Conservation (phyloP, 2,888 invertebrate genomes). For the Nephrocerus scutellatus region DNA sequence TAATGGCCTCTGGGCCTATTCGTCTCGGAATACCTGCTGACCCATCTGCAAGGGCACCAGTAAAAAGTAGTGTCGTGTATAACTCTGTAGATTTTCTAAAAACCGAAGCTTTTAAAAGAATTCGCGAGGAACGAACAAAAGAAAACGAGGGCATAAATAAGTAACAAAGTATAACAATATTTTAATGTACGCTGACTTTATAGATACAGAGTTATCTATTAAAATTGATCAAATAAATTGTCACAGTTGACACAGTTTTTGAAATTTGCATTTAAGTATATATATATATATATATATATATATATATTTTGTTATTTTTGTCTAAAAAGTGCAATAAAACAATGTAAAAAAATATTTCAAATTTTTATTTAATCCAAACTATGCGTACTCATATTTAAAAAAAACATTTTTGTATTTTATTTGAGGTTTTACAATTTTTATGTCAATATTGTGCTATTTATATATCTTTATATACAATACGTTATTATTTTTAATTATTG, state of each 20-base stretch:
- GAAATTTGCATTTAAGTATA: constrained; percentile 6
- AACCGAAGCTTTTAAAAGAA: constrained; percentile 86
- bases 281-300: neutral
- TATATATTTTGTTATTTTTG: constrained; percentile 7
- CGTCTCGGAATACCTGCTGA: constrained; percentile 36
- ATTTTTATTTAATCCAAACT: no score
- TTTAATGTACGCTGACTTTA: neutral
- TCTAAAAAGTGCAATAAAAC: neutral
- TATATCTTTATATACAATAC: no score
- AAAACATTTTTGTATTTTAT: neutral
- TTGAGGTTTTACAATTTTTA: no score
- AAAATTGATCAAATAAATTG: neutral
- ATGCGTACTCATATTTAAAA: constrained; percentile 1
- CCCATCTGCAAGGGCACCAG: constrained; percentile 46
- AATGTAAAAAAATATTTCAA: neutral
- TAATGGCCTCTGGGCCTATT: constrained; percentile 31
- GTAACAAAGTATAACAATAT: constrained; percentile 60
- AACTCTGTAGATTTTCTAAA: constrained; percentile 91
- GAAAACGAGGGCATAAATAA: constrained; percentile 37
- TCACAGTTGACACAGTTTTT: constrained; percentile 2
- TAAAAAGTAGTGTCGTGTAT: constrained; percentile 60
- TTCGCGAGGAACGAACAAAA: constrained; percentile 58
- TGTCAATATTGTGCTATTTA: no score
- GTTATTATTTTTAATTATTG: no score
- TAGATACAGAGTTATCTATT: neutral